phyloP scores from a whole-genome alignment of 1,140 invertebrate species.

The Myzus persicae region DNA sequence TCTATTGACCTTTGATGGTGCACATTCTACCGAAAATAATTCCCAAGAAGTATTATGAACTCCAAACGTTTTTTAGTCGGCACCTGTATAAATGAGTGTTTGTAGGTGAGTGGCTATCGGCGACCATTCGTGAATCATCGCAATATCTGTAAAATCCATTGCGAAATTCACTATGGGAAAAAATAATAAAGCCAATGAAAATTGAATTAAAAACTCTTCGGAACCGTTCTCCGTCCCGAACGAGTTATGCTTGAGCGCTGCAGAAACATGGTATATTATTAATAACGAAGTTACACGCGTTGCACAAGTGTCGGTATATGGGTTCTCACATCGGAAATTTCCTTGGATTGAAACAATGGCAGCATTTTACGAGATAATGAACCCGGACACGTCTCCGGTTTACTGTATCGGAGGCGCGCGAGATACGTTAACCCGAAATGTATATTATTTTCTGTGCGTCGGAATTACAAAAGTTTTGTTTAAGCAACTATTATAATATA shows the following conservation, averaged over 20 bases:
- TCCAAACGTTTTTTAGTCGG: neutral
- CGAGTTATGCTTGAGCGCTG: neutral
- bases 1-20: too few species aligned
- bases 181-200: neutral
- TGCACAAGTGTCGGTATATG: neutral
- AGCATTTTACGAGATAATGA: conserved; percentile 32
- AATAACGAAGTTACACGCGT: conserved; percentile 32
- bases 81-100: neutral
- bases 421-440: neutral
- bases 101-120: too few species aligned
- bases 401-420: neutral
- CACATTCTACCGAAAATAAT: neutral
- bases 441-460: neutral
- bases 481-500: neutral
- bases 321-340: neutral
- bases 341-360: neutral
- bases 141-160: neutral
- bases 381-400: neutral
- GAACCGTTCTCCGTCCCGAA: neutral
- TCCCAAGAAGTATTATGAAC: neutral
- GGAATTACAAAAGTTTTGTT: conserved; percentile 35
- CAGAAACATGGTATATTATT: neutral
- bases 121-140: too few species aligned
- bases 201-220: conserved; percentile 35
- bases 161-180: neutral